Base-by-base conservation (phyloP, 2,797 vertebrate species). In the Arrhamphus sclerolepis region DNA sequence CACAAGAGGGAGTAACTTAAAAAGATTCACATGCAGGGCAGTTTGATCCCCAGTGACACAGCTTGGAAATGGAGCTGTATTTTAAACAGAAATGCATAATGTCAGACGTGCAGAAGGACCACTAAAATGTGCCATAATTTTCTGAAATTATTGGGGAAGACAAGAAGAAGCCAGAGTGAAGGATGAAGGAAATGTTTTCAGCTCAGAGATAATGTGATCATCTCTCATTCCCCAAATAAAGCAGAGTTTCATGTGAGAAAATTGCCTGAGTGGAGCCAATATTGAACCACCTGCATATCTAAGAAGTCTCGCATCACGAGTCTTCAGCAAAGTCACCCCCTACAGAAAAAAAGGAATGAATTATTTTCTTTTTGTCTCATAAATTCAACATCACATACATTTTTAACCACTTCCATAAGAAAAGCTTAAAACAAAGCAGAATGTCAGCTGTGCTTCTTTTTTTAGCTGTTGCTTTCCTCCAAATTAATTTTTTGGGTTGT, bases 381-480 rank as follows among this genome's bases (percentile, higher is more conserved):
- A 39, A 49, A 67, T 75, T 62, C 13, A 2, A 50, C 18, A 50
- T 52, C 21, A 47, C 57, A 75, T 71, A 14, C 29, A 70, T 72
- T 71, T 73, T 62, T 66, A 66, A 71, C 19, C 0, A 53, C 64
- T 56, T 62, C 6, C 17, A 60, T 70, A 9, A 48, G 57, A 70
- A 62, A 64, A 62, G 29, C 6, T 51, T 38, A 60, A 62, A 62
- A 72, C 61, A 73, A 69, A 73, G 51, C 20, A 34, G 10, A 41
- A 56, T 28, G 28, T 55, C 19, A n/a, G 22, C 13, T 26, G 24
- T 26, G 24, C 24, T n/a, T 19, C 58, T 40, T 41, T 65, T 55
- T 43, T 49, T 20, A 42, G 7, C 22, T 56, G 5, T 46, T 66
- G 31, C 13, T 4, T 6, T 4, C 8, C 4, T 14, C 8, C n/a